Conservation (phyloP, 2,797 vertebrate genomes). For the Leucoraja ocellata region DNA sequence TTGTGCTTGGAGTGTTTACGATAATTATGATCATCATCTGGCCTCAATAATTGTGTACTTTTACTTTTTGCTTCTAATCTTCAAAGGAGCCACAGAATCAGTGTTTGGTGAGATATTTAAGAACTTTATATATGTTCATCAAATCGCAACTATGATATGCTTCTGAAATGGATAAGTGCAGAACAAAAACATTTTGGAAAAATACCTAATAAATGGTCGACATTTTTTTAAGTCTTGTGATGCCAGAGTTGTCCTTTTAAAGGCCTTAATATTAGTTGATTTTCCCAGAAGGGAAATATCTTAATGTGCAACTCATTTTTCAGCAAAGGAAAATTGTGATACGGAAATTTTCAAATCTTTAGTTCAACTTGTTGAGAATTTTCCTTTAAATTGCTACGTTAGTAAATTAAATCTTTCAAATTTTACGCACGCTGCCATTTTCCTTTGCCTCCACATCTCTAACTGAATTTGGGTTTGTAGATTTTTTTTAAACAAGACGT, state of each 20-base stretch:
- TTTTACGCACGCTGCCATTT: not conserved
- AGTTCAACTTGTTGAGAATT: not conserved
- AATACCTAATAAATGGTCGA: not conserved
- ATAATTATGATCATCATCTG: not conserved
- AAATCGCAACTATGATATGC: not conserved
- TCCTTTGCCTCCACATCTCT: not conserved
- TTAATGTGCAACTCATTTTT: not conserved
- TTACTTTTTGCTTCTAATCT: not conserved
- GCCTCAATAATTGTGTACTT: not conserved
- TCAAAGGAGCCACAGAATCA: not conserved
- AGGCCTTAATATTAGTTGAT: not conserved
- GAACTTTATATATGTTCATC: not conserved
- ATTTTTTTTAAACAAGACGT: not conserved
- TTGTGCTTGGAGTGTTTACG: not conserved
- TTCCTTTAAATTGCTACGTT: not conserved
- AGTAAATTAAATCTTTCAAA: not conserved
- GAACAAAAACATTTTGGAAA: not conserved
- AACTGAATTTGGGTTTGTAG: too few relatives aligned
- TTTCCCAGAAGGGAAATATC: not conserved
- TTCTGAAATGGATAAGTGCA: not conserved
- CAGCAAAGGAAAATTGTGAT: not conserved
- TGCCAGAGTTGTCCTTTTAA: not conserved
- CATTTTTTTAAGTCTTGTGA: not conserved
- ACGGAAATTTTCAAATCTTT: not conserved
- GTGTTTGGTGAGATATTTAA: not conserved